Conservation (phyloP, 2,888 invertebrate genomes). For the Andrena fulva region DNA sequence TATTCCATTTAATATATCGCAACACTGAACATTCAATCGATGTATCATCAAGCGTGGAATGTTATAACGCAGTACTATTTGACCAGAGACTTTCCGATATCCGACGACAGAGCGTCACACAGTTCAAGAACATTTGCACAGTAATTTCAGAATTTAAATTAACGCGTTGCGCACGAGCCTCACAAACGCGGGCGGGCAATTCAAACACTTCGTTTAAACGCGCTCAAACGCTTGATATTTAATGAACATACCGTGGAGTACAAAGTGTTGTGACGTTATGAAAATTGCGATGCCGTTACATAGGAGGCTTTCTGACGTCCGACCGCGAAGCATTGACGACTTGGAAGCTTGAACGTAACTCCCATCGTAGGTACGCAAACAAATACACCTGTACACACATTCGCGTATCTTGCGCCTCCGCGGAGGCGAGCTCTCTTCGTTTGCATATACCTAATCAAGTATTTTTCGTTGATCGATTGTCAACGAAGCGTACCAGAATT, state of each 20-base stretch:
- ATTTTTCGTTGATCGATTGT: background rate
- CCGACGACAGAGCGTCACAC: background rate
- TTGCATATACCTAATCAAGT: background rate
- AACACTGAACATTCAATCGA: too few relatives aligned
- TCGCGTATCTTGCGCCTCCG: background rate
- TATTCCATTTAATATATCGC: too few relatives aligned
- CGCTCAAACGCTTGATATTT: background rate
- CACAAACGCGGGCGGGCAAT: background rate
- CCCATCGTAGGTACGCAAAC: background rate
- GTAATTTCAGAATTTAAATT: background rate
- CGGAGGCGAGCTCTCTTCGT: background rate
- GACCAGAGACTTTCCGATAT: too few relatives aligned
- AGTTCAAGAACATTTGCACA: background rate
- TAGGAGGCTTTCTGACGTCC: background rate
- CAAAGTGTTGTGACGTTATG: background rate
- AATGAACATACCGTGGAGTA: background rate
- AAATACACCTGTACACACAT: slow-evolving; percentile 18
- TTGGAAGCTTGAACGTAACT: background rate
- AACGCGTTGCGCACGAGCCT: background rate
- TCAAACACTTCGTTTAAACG: background rate
- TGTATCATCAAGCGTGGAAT: too few relatives aligned
- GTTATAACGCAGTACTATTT: too few relatives aligned
- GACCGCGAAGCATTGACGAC: background rate
- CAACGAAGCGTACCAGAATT: slow-evolving; percentile 3
- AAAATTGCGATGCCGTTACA: background rate